Percentiles rank a stretch among this genome's conserved stretches.
phyloP scores from a whole-genome alignment of 1,140 invertebrate genomes.

The Ceratina japonica region DNA sequence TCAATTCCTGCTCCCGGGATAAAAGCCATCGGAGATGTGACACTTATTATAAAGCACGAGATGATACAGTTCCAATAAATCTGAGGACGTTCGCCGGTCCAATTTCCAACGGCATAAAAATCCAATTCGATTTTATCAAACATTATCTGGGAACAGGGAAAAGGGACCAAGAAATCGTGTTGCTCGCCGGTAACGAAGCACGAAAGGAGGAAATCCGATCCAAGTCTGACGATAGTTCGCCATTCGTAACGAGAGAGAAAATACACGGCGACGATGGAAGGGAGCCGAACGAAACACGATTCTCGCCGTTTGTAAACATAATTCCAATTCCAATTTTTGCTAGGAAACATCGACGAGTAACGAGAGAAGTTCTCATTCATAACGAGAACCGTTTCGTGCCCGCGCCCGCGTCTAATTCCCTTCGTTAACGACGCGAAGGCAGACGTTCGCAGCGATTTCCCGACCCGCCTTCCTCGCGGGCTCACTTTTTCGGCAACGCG shows the following conservation, averaged over 20 bases:
- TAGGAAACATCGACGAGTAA: constrained; percentile 11
- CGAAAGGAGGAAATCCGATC: constrained; percentile 18
- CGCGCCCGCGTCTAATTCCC: not conserved
- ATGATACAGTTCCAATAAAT: too few relatives aligned
- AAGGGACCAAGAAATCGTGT: not conserved
- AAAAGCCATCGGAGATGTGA: too few relatives aligned
- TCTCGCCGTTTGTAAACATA: constrained; percentile 5
- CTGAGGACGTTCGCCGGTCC: too few relatives aligned
- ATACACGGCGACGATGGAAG: not conserved
- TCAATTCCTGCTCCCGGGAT: too few relatives aligned
- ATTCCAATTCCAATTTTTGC: constrained; percentile 20
- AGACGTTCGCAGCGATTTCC: not conserved
- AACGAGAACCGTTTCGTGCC: not conserved
- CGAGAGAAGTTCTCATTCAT: constrained; percentile 6
- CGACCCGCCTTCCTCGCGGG: not conserved
- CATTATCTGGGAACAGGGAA: not conserved
- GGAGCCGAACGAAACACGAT: constrained; percentile 6
- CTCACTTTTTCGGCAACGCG: not conserved
- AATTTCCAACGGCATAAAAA: not conserved
- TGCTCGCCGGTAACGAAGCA: not conserved
- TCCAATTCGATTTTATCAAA: constrained; percentile 5
- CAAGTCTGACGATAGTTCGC: not conserved
- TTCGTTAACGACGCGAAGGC: not conserved
- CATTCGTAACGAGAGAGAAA: constrained; percentile 17
- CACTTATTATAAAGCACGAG: too few relatives aligned